Evolutionary conservation across 35 echinoderm and acorn worm genomes (phyloP), one percentile per base, ranked within the genome.

Genomic region (Diadema setosum): DNA sequence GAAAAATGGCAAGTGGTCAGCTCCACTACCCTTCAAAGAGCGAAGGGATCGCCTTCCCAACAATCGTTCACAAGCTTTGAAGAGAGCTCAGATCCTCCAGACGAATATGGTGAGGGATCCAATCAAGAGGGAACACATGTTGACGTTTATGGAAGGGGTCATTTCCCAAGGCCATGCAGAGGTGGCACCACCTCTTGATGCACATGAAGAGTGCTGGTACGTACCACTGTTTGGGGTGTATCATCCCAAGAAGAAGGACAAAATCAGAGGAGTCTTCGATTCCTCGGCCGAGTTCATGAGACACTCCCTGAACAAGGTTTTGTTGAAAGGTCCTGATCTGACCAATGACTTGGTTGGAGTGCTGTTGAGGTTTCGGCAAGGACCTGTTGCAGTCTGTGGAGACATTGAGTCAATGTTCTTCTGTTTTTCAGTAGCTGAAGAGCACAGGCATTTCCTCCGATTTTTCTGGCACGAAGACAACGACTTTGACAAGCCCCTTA

Each of bases 391-490:
- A 21, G 24, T 84, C 25, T 73, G 55, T 70, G 82, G 25, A 24
- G 82, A 84, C 49, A 42, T 84, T 16, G 24, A 86, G 65, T 32
- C 26, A 9, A 86, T 86, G 84, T 86, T 82, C 65, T 86, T 26
- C 49, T 86, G 84, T 45, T 81, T 86, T 42, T 40, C 12, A 33
- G 84, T 86, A 14, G 26, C 61, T 61, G 84, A 78, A 15, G 84
- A 86, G 32, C 32, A 86, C 65, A 86, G 8, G 43, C 20, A 86
- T 81, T 86, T 36, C 81, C 84, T 86, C 5, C 6, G 84, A 36
- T 81, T 86, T 64, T 81, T 86, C 50, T 86, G 84, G 84, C 58
- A 75, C 43, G 40, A 86, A 86, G 84, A 86, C 41, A 83, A 83
- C 37, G 65, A 86, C n/a, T 64, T 86, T 23, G 35, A 82, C 16